Evolutionary conservation across 1,140 invertebrate species (phyloP), one percentile per base, ranked within the genome.

Genomic region (Druon quercuslanigerum): DNA sequence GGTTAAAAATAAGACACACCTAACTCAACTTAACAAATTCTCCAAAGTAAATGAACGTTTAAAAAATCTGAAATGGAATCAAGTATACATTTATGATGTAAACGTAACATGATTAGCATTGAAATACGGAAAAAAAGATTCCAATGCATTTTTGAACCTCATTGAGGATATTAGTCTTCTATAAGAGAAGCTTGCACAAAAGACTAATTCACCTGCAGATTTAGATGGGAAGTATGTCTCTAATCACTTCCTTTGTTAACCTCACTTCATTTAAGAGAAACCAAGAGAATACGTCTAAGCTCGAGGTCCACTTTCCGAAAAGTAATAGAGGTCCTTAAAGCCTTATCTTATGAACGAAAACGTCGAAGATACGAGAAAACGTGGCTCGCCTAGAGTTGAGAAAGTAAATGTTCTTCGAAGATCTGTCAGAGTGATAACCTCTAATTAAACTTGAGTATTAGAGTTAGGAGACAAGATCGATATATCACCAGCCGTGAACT

Each of bases 361-460:
- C 60, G 14, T 66, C 60, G 60, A 66, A 66, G 60, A 66, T 66
- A 66, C 25, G 60, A 66, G 25, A 66, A 66, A 66, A 66, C 14
- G 60, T 66, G n/a, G 60, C 5, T 54, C 8, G 40, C 52, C n/a
- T 17, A 19, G 52, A 16, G 16, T 66, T 20, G 25, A 20, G 60
- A 40, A 66, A 66, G 33, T 25, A 66, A 40, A 66, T 66, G 60
- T 66, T 40, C 25, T 66, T n/a, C 60, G 60, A 66, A 66, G 60
- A 66, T 66, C 60, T 25, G 40, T 20, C 33, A 33, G n/a, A 40
- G 60, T 66, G 60, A 66, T 66, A 66, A 66, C 46, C 60, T 66
- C 60, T 66, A 66, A 66, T 66, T 66, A 66, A 66, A 66, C 60
- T 66, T 33, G 60, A 66, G 60, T 66, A 66, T 66, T 66, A 25